Conservation (phyloP, 2,113 vertebrate genomes). For the Galemys pyrenaicus region DNA sequence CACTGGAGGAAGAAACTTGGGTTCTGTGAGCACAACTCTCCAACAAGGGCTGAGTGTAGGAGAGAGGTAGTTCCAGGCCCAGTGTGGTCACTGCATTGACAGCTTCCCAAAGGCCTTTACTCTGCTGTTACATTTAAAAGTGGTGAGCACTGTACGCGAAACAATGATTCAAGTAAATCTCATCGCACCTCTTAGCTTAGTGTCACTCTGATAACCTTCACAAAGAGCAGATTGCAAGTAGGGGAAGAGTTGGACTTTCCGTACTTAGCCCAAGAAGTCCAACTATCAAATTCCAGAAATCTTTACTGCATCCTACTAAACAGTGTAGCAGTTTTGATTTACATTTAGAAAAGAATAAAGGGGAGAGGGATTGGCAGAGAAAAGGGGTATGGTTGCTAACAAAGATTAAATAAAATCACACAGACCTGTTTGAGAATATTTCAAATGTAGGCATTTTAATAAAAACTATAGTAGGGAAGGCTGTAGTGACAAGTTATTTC, state of each 20-base stretch:
- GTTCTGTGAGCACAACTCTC: neutral
- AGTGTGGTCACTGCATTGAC: neutral
- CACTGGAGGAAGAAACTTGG: neutral
- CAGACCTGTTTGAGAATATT: neutral
- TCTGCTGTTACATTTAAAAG: neutral
- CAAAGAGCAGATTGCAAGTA: neutral
- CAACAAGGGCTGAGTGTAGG: neutral
- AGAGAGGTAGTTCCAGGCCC: neutral
- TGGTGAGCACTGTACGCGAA: neutral
- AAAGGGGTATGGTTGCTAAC: neutral
- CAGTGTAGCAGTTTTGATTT: neutral
- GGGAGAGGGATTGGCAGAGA: neutral
- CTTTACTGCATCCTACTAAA: neutral
- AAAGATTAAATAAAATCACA: neutral
- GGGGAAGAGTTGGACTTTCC: neutral
- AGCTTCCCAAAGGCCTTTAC: neutral
- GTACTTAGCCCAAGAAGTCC: neutral
- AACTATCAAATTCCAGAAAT: neutral
- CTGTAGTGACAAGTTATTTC: neutral
- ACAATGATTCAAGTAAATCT: neutral
- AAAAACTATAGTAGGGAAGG: neutral
- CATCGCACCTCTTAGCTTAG: neutral
- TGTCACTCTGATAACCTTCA: neutral
- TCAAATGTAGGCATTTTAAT: neutral
- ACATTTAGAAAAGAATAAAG: slow-evolving; percentile 5